Conservation (phyloP, 1,140 invertebrate species). For the Zeugodacus cucurbitae region DNA sequence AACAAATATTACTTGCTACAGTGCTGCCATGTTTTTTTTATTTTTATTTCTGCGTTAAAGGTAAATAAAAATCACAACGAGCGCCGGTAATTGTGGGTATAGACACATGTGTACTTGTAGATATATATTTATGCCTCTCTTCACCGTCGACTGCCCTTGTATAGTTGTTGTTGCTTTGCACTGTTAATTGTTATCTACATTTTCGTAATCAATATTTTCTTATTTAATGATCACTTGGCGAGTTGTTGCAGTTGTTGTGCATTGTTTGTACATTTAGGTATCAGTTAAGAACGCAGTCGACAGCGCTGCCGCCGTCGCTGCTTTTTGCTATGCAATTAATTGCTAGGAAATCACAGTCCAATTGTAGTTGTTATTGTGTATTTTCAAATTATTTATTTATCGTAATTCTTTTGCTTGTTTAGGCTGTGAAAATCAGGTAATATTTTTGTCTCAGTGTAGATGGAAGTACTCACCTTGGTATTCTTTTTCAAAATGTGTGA, state of each 20-base stretch:
- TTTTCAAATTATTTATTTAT: no score
- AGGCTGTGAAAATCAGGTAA: neutral
- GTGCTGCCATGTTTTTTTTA: neutral
- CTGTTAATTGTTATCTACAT: conserved; percentile 29
- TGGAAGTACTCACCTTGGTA: neutral
- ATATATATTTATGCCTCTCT: neutral
- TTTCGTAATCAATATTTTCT: conserved; percentile 34
- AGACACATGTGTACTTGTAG: no score
- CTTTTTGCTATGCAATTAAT: conserved; percentile 13
- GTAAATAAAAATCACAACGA: conserved; percentile 20
- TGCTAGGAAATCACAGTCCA: conserved; percentile 30
- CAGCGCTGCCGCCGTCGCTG: neutral
- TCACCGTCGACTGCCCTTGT: neutral
- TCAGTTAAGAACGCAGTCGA: neutral
- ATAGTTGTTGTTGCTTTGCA: neutral
- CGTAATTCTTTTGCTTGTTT: neutral
- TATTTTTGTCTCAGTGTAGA: neutral
- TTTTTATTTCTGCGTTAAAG: neutral
- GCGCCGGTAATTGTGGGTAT: neutral
- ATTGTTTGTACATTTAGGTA: neutral
- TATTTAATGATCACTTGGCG: conserved; percentile 27
- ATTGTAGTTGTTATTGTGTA: neutral
- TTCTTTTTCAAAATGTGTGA: neutral
- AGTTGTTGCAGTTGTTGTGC: neutral
- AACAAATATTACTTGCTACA: neutral